Base-by-base conservation (phyloP, 2,113 vertebrate species). In the Corydoras maculifer region DNA sequence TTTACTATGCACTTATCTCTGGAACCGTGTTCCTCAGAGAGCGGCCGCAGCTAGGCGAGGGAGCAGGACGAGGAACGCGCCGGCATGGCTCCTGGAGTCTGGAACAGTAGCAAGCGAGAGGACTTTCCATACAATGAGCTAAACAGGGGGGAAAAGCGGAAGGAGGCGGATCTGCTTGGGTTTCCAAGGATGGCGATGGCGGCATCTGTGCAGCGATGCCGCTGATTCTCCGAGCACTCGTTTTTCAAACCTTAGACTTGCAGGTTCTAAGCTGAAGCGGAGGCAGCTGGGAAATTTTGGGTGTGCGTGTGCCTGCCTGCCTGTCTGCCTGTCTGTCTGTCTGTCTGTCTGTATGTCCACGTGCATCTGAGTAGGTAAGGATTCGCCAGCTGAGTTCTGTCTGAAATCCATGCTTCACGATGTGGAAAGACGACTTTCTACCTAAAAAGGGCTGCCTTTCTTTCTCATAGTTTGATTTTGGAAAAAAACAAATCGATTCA, bases 361-460 rank as follows among this genome's bases (percentile, higher is more conserved):
- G 51, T 77, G 73, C 54, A 72, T 58, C 48, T 35, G 73, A 74
- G 81, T 66, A 77, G 75, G 76, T 80, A 75, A 59, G 70, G 78
- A 77, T 76, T 73, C 51, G 49, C 73, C 55, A 59, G 65, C 32
- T 58, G 31, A 67, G 62, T 78, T 71, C 50, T 61, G 68, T 67
- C 71, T 49, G 53, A 87, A 48, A 78, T 84, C 85, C 84, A 86
- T 80, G 91, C 88, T 92, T 92, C 88, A 82, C 82, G 79, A 84
- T 82, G 82, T 65, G 82, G 72, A 12, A 43, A 67, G 72, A 69
- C 68, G 81, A 83, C 81, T 81, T 87, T 91, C 90, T 84, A 90
- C 87, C 89, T 85, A 80, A 82, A 91, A 97, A 96, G 94, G 94
- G 93, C 94, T 94, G 91, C 91, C 88, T 93, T 91, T 84, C 85